phyloP scores from a whole-genome alignment of 2,797 vertebrate species.

The Gymnothorax reevesii region DNA sequence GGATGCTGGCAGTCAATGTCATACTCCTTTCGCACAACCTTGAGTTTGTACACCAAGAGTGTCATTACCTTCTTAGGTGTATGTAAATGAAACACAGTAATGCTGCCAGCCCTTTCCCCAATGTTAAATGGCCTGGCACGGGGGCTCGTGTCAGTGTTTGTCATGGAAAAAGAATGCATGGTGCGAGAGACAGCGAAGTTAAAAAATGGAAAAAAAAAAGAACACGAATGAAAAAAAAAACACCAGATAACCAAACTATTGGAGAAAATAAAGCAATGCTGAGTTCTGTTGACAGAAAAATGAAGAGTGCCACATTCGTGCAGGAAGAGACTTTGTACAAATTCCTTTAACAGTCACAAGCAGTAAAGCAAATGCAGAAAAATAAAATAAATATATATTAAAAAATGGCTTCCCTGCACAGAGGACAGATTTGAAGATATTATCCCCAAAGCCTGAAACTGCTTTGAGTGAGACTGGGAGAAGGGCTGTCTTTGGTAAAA shows the following conservation, averaged over 20 bases:
- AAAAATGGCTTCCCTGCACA: conserved; percentile 79
- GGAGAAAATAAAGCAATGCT: conserved; percentile 37
- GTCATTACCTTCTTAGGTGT: conserved; percentile 21
- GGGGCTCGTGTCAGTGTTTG: conserved; percentile 23
- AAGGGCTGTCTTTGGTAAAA: conserved; percentile 75
- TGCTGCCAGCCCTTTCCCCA: not conserved
- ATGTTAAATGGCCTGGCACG: conserved; percentile 23
- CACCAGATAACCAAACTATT: not conserved
- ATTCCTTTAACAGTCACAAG: conserved; percentile 60
- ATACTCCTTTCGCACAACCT: conserved; percentile 19
- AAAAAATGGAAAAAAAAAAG: conserved; percentile 38
- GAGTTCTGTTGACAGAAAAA: conserved; percentile 61
- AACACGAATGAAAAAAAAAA: not conserved
- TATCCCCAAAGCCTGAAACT: conserved; percentile 77
- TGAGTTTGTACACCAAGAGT: not conserved
- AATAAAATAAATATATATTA: conserved; percentile 74
- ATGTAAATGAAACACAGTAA: conserved; percentile 16
- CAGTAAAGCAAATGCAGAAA: conserved; percentile 55
- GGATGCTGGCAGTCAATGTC: conserved; percentile 24
- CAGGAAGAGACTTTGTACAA: conserved; percentile 45
- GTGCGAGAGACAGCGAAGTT: conserved; percentile 37
- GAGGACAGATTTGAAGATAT: conserved; percentile 79
- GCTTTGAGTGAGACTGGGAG: conserved; percentile 70
- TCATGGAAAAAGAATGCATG: conserved; percentile 14
- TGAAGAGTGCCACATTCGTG: conserved; percentile 54